Conservation (phyloP, 2,888 invertebrate species). For the Dromius quadrimaculatus region DNA sequence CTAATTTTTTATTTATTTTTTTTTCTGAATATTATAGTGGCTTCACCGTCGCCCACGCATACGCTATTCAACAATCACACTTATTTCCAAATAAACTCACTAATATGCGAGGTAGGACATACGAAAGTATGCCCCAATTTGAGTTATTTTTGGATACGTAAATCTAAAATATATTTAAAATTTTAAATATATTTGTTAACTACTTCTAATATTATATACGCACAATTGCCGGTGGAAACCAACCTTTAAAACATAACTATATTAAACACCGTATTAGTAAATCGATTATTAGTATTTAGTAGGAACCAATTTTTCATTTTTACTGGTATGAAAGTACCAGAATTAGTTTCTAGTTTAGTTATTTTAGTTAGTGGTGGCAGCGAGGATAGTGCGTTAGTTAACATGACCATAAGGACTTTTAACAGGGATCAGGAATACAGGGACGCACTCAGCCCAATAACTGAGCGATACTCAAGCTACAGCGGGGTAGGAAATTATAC, state of each 20-base stretch:
- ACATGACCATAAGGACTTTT: slow-evolving; percentile 34
- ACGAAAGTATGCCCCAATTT: slow-evolving; percentile 68
- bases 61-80: slow-evolving; percentile 76
- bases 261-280: slow-evolving; percentile 65
- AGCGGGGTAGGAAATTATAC: slow-evolving; percentile 14
- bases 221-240: slow-evolving; percentile 67
- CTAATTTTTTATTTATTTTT: too few species aligned
- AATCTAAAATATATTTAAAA: slow-evolving; percentile 67
- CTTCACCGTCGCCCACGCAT: slow-evolving; percentile 48
- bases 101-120: slow-evolving; percentile 79
- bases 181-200: slow-evolving; percentile 66
- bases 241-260: slow-evolving; percentile 67
- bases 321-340: slow-evolving; percentile 63
- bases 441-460: not conserved
- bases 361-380: slow-evolving; percentile 47
- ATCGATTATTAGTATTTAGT: slow-evolving; percentile 68
- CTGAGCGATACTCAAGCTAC: not conserved
- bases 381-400: slow-evolving; percentile 35
- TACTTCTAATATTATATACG: slow-evolving; percentile 67
- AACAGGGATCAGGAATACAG: slow-evolving; percentile 5
- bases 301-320: slow-evolving; percentile 67
- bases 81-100: slow-evolving; percentile 83
- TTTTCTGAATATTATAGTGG: too few species aligned
- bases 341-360: slow-evolving; percentile 53
- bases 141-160: slow-evolving; percentile 70